Evolutionary conservation across 2,888 invertebrate species (phyloP).

Genomic region (Heterodera filipjevi): DNA sequence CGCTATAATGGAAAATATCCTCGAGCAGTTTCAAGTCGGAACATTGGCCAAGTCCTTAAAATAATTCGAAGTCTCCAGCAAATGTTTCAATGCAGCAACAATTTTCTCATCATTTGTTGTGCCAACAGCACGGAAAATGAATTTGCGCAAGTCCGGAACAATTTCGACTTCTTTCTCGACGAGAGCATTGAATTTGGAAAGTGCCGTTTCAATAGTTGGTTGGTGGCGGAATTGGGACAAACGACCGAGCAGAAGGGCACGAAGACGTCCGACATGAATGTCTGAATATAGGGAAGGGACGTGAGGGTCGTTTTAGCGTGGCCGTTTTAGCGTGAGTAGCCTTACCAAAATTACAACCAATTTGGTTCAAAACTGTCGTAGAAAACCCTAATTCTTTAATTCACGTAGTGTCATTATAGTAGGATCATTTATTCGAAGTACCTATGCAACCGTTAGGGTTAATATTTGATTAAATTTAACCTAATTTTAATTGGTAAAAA

Average conservation of each 20-base stretch:
- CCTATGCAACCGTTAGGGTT: too few species aligned
- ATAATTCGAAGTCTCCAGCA: slow-evolving; percentile 54
- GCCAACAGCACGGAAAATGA: slow-evolving; percentile 49
- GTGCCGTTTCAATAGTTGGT: slow-evolving; percentile 51
- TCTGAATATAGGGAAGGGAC: too few species aligned
- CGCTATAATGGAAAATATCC: slow-evolving; percentile 53
- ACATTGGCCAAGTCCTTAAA: slow-evolving; percentile 26
- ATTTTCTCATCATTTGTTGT: slow-evolving; percentile 44
- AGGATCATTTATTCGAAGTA: too few species aligned
- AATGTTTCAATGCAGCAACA: slow-evolving; percentile 44
- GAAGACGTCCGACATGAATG: slow-evolving; percentile 31
- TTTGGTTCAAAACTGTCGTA: too few species aligned
- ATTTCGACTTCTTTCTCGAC: slow-evolving; percentile 46
- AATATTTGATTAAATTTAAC: too few species aligned
- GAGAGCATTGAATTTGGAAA: slow-evolving; percentile 49
- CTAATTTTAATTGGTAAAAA: too few species aligned
- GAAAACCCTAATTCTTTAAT: too few species aligned
- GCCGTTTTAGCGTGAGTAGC: too few species aligned
- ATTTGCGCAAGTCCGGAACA: slow-evolving; percentile 52
- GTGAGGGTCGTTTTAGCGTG: too few species aligned
- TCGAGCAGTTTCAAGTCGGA: slow-evolving; percentile 37
- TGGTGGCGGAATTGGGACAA: slow-evolving; percentile 56
- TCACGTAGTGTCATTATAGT: too few species aligned
- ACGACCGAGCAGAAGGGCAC: slow-evolving; percentile 48
- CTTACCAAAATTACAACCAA: too few species aligned